A percentile compares a stretch with the other conserved stretches of the same genome.
phyloP scores from a whole-genome alignment of 2,888 invertebrate species.

The Drosophila merina region DNA sequence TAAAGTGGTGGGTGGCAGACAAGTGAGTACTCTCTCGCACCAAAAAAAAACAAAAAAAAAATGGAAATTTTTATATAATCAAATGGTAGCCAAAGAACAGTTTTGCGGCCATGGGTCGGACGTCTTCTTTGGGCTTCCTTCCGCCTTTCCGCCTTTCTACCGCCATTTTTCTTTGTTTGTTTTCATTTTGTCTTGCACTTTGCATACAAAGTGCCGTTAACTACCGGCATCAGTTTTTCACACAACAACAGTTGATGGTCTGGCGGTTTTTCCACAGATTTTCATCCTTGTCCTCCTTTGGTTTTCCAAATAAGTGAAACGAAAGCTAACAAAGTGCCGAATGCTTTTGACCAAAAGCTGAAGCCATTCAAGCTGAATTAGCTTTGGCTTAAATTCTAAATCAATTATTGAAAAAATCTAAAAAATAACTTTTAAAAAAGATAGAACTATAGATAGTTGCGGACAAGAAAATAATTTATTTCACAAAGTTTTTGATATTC shows the following conservation, averaged over 20 bases:
- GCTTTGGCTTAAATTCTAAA: not conserved
- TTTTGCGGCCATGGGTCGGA: constrained; percentile 31
- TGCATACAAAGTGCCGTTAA: constrained; percentile 82
- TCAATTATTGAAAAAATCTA: not conserved
- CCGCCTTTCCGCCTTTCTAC: constrained; percentile 1
- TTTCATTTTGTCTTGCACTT: constrained; percentile 77
- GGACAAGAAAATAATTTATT: too few species aligned
- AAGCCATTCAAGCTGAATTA: constrained; percentile 3
- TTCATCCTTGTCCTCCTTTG: not conserved
- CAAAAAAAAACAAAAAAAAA: constrained; percentile 9
- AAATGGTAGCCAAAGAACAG: constrained; percentile 49
- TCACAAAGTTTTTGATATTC: too few species aligned
- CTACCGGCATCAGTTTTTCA: constrained; percentile 73
- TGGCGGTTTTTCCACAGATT: constrained; percentile 39
- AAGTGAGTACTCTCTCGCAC: constrained; percentile 7
- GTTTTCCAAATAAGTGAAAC: constrained; percentile 18
- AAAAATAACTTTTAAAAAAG: too few species aligned
- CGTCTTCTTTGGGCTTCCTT: constrained; percentile 16
- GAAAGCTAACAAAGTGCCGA: constrained; percentile 20
- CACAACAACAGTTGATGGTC: constrained; percentile 57
- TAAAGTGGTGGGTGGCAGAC: constrained; percentile 54
- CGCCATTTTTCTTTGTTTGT: constrained; percentile 15
- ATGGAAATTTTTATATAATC: constrained; percentile 63
- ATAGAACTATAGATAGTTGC: too few species aligned
- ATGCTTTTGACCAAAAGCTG: constrained; percentile 16